These are phyloP conservation scores for Leptinotarsa lineolata DNA, from an alignment of 1,140 invertebrate species.

Conservation along the genomic window DNA sequence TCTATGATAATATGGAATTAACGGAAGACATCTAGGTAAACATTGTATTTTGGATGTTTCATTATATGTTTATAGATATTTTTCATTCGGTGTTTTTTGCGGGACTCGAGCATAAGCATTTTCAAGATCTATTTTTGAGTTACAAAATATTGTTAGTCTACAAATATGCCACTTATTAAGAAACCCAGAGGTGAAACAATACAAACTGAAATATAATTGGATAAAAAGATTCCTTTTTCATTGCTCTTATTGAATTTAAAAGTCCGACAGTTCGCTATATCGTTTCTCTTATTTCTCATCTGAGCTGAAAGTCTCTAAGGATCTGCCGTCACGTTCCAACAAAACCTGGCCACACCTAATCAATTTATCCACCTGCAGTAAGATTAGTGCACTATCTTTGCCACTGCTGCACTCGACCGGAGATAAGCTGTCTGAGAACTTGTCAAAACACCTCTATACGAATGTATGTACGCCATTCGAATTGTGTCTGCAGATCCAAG, in stretches of 20 bases:
- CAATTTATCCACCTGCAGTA: slow-evolving; percentile 21
- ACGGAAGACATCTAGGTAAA: no score
- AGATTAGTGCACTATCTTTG: slow-evolving; percentile 20
- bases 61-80: no score
- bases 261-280: background rate
- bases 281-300: background rate
- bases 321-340: slow-evolving; percentile 12
- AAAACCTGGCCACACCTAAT: slow-evolving; percentile 22
- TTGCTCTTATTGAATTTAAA: background rate
- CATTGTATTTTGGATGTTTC: no score
- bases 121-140: no score
- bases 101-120: no score
- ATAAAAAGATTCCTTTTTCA: background rate
- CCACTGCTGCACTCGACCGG: slow-evolving; percentile 10
- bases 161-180: no score
- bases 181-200: no score
- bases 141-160: no score
- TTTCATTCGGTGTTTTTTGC: no score
- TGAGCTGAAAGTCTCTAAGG: background rate
- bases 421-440: slow-evolving; percentile 7
- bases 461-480: background rate
- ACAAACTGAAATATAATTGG: no score
- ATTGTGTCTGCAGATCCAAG: background rate
- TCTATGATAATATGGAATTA: no score
- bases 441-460: slow-evolving; percentile 6